Base-by-base conservation (phyloP, 2,797 vertebrate genomes). In the Diplodus sargus region DNA sequence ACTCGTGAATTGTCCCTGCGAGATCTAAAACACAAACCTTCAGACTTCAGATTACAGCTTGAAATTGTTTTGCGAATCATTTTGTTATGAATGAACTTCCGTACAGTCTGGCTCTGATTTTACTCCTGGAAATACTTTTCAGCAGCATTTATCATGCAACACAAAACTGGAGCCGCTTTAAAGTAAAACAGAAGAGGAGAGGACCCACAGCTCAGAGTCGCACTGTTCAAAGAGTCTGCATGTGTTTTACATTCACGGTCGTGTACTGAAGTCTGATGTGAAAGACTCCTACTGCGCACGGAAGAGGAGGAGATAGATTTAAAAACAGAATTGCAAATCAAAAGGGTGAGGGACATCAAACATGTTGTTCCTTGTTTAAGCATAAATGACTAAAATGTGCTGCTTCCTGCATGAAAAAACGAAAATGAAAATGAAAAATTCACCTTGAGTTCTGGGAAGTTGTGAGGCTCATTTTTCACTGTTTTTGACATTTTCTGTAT, bases 181-280 rank as follows among this genome's bases (percentile, higher is more conserved):
- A 8, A 22, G 25, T 23, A 23, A 47, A 30, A 57, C 11, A 17
- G 5, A 30, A 22, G 51, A 45, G 2, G 1, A 23, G 3, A n/a
- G 12, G 15, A 14, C 0, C 11, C 30, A 15, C 17, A 18, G n/a
- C 54, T 52, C 48, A 43, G 45, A 9, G 4, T 9, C 4, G 30
- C 18, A 16, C 0, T 6, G 28, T 45, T 34, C 20, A 43, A 30
- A 56, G 25, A 45, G 54, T 3, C 25, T 0, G 28, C 60, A 65
- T 56, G 74, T 67, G 51, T 67, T 81, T 66, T 0, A 54, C 49
- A 81, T 61, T 17, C 0, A 22, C 22, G 22, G 34, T 34, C 34
- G 8, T 2, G 8, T 34, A 45, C 42, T 51, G 11, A 13, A 47
- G 42, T 20, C 51, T 8, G 2, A 47, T 16, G 14, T n/a, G n/a